Evolutionary conservation across 2,113 vertebrate species (phyloP), one percentile per base, ranked within the genome.

Genomic region (Spea bombifrons): DNA sequence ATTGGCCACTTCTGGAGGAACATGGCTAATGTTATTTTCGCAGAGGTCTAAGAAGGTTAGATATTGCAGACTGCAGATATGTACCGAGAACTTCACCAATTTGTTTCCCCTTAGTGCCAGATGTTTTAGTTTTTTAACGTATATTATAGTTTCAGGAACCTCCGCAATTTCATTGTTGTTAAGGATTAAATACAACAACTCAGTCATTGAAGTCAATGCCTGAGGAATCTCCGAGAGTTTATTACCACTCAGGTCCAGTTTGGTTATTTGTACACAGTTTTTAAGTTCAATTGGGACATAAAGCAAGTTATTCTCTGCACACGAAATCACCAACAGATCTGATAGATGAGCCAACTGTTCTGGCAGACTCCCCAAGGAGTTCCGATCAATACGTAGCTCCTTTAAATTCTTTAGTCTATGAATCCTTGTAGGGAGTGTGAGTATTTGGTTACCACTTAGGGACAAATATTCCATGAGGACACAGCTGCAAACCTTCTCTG

Each of bases 101-200:
- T 83, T 86, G 45, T 89, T 90, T 80, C 70, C 80, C 81, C 67
- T 88, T 49, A 87, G 67, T 57, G 89, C 81, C 73, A 90, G 75
- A 65, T 81, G 71, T 64, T 87, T 73, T 52, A 86, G 73, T 59
- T 81, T 75, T 78, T 75, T 84, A 75, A 82, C 83, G 73, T 85
- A 86, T 66, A 83, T 88, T 80, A 91, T 75, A 57, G 79, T 76
- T 45, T 12, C 45, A 53, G 80, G 70, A 84, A 88, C 80, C 85
- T 90, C 86, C 82, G 83, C 83, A 86, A 87, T 88, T 50, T 53
- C 82, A 81, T 90, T 91, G 76, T 82, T 84, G 78, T 82, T 88
- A 45, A 88, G 83, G 81, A 75, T 83, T 82, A 90, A 77, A 79
- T 83, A 59, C 71, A 83, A 66, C 73, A 89, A 85, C 73, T 73